Percentiles rank a stretch among this genome's conserved stretches.
Evolutionary conservation across 2,113 vertebrate species (phyloP).

Genomic region (Vulpes ferrilata): DNA sequence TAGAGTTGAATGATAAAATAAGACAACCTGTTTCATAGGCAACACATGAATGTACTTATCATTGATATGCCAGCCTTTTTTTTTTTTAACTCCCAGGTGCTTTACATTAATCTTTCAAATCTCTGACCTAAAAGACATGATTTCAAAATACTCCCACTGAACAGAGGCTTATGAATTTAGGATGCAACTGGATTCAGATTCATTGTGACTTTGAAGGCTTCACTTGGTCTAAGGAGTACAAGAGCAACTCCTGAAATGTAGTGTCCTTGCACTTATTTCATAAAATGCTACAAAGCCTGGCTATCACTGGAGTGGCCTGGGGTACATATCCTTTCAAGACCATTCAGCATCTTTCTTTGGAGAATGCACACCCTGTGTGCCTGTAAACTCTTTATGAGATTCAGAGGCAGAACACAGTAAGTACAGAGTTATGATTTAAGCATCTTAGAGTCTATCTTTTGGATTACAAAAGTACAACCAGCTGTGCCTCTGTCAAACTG

Average conservation of each 20-base stretch:
- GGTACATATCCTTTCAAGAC: background rate
- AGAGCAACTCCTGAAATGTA: constrained; percentile 6
- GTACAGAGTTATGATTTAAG: background rate
- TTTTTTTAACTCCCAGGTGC: background rate
- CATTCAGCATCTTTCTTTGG: background rate
- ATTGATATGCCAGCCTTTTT: background rate
- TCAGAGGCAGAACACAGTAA: background rate
- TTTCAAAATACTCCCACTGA: constrained; percentile 59
- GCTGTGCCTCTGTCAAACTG: constrained; percentile 18
- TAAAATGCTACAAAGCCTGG: background rate
- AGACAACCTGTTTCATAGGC: constrained; percentile 38
- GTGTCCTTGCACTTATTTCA: background rate
- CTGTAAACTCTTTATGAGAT: background rate
- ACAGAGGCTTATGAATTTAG: constrained; percentile 42
- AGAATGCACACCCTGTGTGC: background rate
- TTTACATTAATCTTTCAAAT: constrained; percentile 74
- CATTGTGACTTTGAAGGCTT: constrained; percentile 48
- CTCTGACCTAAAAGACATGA: background rate
- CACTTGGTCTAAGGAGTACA: background rate
- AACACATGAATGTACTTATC: constrained; percentile 63
- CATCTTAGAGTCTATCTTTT: background rate
- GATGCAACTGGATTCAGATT: constrained; percentile 37
- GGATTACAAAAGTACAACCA: constrained; percentile 41
- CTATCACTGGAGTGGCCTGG: background rate
- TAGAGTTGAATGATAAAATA: constrained; percentile 54